Conservation (phyloP, 2,888 invertebrate species). For the Lordiphosa fenestrarum region DNA sequence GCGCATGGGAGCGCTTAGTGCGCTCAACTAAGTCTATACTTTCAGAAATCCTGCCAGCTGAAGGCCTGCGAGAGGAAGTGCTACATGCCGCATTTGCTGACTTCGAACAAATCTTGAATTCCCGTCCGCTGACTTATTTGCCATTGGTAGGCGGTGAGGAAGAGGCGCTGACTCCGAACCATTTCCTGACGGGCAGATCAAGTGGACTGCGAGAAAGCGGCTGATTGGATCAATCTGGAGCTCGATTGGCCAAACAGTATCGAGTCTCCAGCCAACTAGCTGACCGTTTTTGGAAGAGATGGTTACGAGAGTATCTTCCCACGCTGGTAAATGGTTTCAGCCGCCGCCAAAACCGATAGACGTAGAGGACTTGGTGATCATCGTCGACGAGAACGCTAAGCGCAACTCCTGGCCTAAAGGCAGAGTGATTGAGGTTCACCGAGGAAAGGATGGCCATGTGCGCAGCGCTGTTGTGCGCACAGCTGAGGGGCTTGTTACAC, state of each 20-base stretch:
- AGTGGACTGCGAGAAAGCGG: neutral
- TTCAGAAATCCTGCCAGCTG: neutral
- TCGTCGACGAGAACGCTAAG: constrained; percentile 10
- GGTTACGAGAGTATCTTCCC: neutral
- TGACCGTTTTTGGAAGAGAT: neutral
- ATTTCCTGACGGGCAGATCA: neutral
- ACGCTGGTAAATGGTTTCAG: too few relatives aligned
- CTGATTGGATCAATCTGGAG: neutral
- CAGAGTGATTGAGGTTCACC: constrained; percentile 6
- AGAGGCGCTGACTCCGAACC: neutral
- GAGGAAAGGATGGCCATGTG: neutral
- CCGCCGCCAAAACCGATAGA: neutral
- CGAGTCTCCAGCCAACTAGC: neutral
- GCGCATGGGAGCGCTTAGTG: too few relatives aligned
- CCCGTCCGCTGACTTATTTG: neutral
- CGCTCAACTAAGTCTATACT: neutral
- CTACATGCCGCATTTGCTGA: too few relatives aligned
- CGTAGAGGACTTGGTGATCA: constrained; percentile 7
- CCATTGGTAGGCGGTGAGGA: neutral
- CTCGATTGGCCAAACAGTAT: too few relatives aligned
- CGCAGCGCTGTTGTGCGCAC: neutral
- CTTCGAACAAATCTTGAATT: neutral
- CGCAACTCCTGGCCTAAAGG: constrained; percentile 8
- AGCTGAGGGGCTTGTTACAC: neutral
- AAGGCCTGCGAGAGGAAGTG: neutral